Percentiles rank a stretch among this genome's conserved stretches.
Conservation (phyloP, 2,888 invertebrate species). For the Herminia tarsipennalis region DNA sequence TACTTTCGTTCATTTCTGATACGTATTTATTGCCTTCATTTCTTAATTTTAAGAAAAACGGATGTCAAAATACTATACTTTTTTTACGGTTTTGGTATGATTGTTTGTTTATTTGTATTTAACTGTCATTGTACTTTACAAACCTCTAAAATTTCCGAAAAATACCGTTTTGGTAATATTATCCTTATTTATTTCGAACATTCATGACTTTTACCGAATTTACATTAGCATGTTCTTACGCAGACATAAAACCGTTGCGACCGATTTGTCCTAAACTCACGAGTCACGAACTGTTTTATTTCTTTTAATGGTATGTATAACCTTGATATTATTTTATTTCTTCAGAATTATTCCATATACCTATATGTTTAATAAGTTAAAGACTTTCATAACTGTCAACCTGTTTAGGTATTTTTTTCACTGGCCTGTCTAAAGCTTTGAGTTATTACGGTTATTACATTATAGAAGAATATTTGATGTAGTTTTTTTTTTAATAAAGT, state of each 20-base stretch:
- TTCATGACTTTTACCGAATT: conserved; percentile 62
- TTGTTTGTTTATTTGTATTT: conserved; percentile 18
- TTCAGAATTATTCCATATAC: conserved; percentile 35
- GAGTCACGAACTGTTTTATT: conserved; percentile 66
- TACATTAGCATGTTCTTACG: conserved; percentile 64
- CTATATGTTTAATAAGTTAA: conserved; percentile 28
- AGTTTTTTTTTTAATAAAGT: too few relatives aligned
- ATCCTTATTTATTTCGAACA: conserved; percentile 49
- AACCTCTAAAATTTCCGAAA: conserved; percentile 19
- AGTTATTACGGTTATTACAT: too few relatives aligned
- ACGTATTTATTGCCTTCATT: too few relatives aligned
- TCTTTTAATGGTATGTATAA: conserved; percentile 56
- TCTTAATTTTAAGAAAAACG: too few relatives aligned
- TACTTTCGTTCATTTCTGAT: too few relatives aligned
- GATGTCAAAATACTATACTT: too few relatives aligned
- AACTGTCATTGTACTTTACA: conserved; percentile 32
- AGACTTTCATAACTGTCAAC: conserved; percentile 30
- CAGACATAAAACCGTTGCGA: conserved; percentile 55
- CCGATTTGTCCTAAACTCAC: conserved; percentile 60
- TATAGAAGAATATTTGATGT: too few relatives aligned
- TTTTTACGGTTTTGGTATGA: conserved; percentile 11
- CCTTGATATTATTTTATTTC: conserved; percentile 55
- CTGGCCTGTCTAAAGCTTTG: conserved; percentile 10
- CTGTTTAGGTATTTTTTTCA: conserved; percentile 22
- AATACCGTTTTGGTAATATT: conserved; percentile 46